Base-by-base conservation (phyloP, 2,797 vertebrate species). In the Oceanodroma leucorhoa region DNA sequence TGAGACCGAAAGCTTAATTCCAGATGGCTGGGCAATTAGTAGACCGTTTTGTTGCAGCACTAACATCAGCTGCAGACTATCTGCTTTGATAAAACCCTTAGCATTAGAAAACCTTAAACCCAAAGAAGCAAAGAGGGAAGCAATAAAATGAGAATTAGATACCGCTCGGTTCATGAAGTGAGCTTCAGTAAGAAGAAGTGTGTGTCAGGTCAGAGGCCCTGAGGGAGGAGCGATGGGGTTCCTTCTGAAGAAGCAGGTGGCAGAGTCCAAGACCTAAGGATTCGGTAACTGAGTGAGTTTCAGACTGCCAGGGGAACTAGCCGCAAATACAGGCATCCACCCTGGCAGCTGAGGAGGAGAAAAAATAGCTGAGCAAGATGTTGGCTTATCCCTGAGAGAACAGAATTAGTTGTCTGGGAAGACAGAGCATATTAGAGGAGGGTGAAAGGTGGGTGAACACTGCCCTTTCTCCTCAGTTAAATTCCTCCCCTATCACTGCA, bases 341-440 rank as follows among this genome's bases (percentile, higher is more conserved):
- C 62, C 62, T 46, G 73, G 80, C 61, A 72, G 66, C 85, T 58
- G 69, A 78, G 82, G 69, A 77, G 72, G 57, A 45, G 87, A 29
- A 89, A 89, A 94, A 96, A 79, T 62, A 92, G 66, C 84, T n/a
- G 72, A 89, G 87, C 89, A 86, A 86, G 85, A 32, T 76, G 82
- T 73, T 88, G 91, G 51, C 76, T 94, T 92, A 75, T 27, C 66
- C 80, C 82, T 67, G 80, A 72, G 85, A 93, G 91, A 86, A 64
- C 62, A 91, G 80, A 83, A 88, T 82, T 57, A 70, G 60, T 93
- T 96, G 76, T 71, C 61, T 91, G 82, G 67, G 83, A 94, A 94
- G 94, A 83, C 48, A 77, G 64, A 92, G 64, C 3, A 1, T 77
- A 75, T 91, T 87, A 88, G 79, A 45, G 53, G 71, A 46, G 79